These are phyloP conservation scores for Pseudoatta argentina DNA, from an alignment of 1,140 invertebrate species.

Conservation along the genomic window DNA sequence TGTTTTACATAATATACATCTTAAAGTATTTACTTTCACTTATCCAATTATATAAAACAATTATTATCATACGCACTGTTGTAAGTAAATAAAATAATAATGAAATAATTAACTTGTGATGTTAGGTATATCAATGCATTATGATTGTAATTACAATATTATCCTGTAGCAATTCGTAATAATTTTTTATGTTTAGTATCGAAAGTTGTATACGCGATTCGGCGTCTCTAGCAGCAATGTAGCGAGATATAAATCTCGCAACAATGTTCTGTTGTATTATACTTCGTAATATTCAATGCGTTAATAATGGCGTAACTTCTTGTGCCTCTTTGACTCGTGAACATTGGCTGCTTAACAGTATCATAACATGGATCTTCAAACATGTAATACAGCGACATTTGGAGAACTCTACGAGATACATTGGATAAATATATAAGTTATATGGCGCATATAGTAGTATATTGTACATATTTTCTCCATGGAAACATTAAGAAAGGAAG, in stretches of 20 bases:
- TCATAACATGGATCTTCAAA: constrained; percentile 59
- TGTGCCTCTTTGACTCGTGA: constrained; percentile 56
- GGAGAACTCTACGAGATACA: constrained; percentile 68
- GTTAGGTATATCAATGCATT: constrained; percentile 9
- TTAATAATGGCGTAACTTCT: constrained; percentile 73
- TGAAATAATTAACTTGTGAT: constrained; percentile 6
- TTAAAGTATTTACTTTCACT: constrained; percentile 47
- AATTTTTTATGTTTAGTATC: constrained; percentile 56
- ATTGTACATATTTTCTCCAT: constrained; percentile 66
- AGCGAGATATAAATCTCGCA: constrained; percentile 68
- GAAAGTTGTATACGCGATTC: constrained; percentile 67
- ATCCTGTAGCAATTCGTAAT: constrained; percentile 57
- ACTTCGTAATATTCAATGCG: constrained; percentile 64
- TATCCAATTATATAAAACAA: constrained; percentile 51
- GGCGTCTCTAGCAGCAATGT: constrained; percentile 64
- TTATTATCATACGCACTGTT: constrained; percentile 12
- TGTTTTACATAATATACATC: constrained; percentile 13
- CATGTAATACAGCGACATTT: constrained; percentile 50
- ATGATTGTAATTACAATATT: constrained; percentile 8
- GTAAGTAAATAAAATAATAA: constrained; percentile 62
- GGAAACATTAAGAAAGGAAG: constrained; percentile 72
- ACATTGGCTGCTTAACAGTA: constrained; percentile 57
- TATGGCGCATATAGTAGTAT: constrained; percentile 63
- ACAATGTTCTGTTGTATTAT: constrained; percentile 55
- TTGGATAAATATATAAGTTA: constrained; percentile 61